Evolutionary conservation across 2,888 invertebrate genomes (phyloP), one percentile per base, ranked within the genome.

Genomic region (Rhingia rostrata): DNA sequence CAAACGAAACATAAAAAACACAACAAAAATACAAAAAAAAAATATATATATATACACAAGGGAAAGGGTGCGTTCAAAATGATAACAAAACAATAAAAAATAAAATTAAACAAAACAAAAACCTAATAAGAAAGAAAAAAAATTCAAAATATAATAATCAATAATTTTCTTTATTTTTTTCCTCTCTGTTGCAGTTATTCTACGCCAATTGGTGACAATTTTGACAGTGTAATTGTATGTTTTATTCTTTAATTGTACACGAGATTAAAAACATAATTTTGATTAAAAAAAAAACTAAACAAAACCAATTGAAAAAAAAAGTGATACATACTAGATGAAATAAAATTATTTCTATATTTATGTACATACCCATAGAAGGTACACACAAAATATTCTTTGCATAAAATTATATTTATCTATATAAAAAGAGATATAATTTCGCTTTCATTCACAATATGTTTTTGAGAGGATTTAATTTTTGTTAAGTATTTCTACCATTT

Each of bases 401-500:
- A 43, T 51, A 39, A 47, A 56, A 58, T 63, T 39, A 7, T 61
- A 30, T 33, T n/a, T 47, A 37, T 32, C n/a, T 60, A 2, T 30
- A 37, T 60, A 14, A 33, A 64, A 45, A 74, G n/a, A 72, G 79
- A 79, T 84, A 84, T 80, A 84, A 80, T 75, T 80, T 75, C 75
- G 80, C 74, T 84, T 80, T 84, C 64, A 83, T 83, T 83, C 69
- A 83, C 79, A 83, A 78, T 74, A 69, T 69, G 10, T 74, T 86
- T 67, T 69, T 78, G 53, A 75, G 49, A 64, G 45, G 41, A 37
- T 75, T 84, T 61, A 63, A 53, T 81, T 72, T 78, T 30, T 72
- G 64, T 61, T 49, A 69, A 39, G 45, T 54, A 67, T 80, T 37
- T 61, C 72, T 74, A 74, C 78, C 75, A 78, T 74, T 49, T 70